Evolutionary conservation across 2,888 invertebrate species (phyloP), one percentile per base, ranked within the genome.

Genomic region (Osmoderma eremita): DNA sequence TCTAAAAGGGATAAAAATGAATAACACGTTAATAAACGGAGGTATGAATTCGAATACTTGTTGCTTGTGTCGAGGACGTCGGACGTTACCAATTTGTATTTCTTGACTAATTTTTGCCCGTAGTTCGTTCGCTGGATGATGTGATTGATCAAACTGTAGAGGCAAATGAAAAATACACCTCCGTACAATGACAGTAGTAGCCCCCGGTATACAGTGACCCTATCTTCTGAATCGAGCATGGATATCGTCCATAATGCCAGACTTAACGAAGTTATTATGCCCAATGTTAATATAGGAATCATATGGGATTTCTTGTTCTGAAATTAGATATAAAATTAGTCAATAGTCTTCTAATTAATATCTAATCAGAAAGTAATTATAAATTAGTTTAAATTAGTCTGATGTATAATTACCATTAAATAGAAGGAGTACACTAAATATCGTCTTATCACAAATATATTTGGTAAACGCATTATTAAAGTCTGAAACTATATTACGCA

Each of bases 31-130:
- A 1, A 5, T 18, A 20, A 18, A 10, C 6, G 18, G 18, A 48
- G 17, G 13, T 2, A 45, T 45, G 45, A n/a, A n/a, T n/a, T 18
- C 20, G 18, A 48, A 50, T 76, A 91, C 91, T 91, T 91, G 83
- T 91, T 91, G 56, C 87, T 90, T 72, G 91, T 90, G 78, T 91
- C 91, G 73, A 89, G 84, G 51, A 91, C 88, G 75, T 91, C 90
- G 8, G 88, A 88, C 74, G 85, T 84, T 76, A 85, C 87, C 13
- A 91, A 85, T 58, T 87, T 86, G 82, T 89, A 90, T 78, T 87
- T 87, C 78, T 86, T 86, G 0, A 88, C 83, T 73, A 90, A 84
- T 51, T 84, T 82, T 24, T 85, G 82, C 17, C 91, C 91, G 45
- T 82, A 79, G 53, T 79, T 81, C 10, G 91, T 90, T 76, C 86